These are phyloP conservation scores for Oncorhynchus mykiss DNA, from an alignment of 2,113 vertebrate species.

Conservation along the genomic window DNA sequence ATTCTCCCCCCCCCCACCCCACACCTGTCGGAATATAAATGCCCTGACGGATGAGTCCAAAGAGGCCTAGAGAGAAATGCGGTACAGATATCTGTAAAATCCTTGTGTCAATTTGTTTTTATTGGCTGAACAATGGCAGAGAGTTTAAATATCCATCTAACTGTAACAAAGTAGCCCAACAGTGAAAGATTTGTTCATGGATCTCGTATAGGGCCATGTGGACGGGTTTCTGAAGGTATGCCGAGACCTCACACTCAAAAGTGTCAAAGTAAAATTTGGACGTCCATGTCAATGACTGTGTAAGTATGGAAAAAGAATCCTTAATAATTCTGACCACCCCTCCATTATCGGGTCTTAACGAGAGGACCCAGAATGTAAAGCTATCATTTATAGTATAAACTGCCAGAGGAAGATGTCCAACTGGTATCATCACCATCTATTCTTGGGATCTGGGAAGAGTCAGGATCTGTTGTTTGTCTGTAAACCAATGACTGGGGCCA, in stretches of 20 bases:
- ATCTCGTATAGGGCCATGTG: constrained; percentile 1
- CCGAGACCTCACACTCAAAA: too few species aligned
- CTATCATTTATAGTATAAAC: too few species aligned
- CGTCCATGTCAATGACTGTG: too few species aligned
- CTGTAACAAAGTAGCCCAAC: not conserved
- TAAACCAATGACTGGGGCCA: too few species aligned
- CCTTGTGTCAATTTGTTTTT: constrained; percentile 2
- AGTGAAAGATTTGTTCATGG: not conserved
- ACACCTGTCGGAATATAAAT: constrained; percentile 6
- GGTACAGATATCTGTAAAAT: not conserved
- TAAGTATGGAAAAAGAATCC: too few species aligned
- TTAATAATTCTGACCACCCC: too few species aligned
- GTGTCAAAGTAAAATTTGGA: too few species aligned
- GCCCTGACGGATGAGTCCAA: not conserved
- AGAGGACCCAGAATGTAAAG: not conserved
- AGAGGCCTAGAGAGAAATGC: not conserved
- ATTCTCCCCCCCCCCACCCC: not conserved
- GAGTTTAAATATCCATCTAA: constrained; percentile 2
- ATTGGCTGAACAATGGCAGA: constrained; percentile 1
- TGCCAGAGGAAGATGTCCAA: too few species aligned
- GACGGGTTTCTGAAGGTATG: not conserved
- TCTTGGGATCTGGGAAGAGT: too few species aligned
- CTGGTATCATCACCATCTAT: too few species aligned
- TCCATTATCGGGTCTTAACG: too few species aligned
- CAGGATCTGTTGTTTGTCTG: too few species aligned